Evolutionary conservation across 2,797 vertebrate species (phyloP).

Genomic region (Taeniopygia guttata): DNA sequence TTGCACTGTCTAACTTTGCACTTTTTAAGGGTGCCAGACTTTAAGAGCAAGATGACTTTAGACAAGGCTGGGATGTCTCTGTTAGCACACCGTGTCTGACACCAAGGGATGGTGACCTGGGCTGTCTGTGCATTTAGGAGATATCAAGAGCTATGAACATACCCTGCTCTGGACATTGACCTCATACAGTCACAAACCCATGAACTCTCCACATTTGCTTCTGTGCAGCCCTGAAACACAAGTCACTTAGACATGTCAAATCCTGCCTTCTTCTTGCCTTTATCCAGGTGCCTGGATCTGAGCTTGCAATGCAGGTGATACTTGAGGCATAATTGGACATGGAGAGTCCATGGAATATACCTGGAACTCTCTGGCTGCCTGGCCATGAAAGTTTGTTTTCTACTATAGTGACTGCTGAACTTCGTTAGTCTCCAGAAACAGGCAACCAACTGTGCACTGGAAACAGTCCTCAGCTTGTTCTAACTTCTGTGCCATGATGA

Average conservation of each 20-base stretch:
- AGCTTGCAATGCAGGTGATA: not conserved
- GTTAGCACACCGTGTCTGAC: rapidly evolving
- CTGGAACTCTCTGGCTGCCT: not conserved
- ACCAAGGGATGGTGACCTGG: not conserved
- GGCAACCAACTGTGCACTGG: not conserved
- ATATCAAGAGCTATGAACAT: rapidly evolving
- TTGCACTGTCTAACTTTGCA: not conserved
- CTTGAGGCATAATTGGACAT: not conserved
- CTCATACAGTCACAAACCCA: not conserved
- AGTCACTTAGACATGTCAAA: not conserved
- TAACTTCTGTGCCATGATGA: not conserved
- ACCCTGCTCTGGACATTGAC: not conserved
- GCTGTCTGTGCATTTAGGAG: not conserved
- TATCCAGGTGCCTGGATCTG: not conserved
- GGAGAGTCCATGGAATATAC: not conserved
- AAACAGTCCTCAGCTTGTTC: not conserved
- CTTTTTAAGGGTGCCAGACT: not conserved
- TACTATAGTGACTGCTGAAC: not conserved
- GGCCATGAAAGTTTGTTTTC: not conserved
- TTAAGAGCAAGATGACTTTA: not conserved
- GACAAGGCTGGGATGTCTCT: not conserved
- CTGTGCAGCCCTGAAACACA: not conserved
- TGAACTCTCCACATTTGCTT: not conserved
- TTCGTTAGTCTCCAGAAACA: not conserved
- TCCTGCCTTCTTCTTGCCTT: not conserved